Conservation (phyloP, 2,797 vertebrate genomes). For the Chiloscyllium punctatum region DNA sequence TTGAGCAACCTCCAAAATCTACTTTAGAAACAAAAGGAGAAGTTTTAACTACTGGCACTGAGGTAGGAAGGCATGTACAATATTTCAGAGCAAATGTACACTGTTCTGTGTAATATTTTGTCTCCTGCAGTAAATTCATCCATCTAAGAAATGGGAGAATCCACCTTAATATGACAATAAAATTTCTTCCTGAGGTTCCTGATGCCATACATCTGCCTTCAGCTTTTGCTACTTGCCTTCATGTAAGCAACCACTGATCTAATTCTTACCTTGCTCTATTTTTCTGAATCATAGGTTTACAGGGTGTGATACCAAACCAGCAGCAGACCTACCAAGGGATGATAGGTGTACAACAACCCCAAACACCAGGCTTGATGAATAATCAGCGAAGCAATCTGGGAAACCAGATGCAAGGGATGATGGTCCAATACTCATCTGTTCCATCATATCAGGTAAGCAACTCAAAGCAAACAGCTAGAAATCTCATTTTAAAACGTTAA, state of each 20-base stretch:
- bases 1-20: not conserved
- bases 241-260: not conserved
- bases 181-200: not conserved
- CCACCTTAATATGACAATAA: not conserved
- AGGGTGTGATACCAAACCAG: constrained; percentile 90
- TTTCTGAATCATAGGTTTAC: constrained; percentile 66
- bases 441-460: constrained; percentile 85
- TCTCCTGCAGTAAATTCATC: not conserved
- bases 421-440: constrained; percentile 95
- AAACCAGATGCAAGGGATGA: constrained; percentile 88
- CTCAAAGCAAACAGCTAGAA: not conserved
- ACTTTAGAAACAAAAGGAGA: not conserved
- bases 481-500: not conserved
- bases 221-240: not conserved
- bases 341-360: constrained; percentile 86
- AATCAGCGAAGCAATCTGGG: constrained; percentile 77
- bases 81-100: not conserved
- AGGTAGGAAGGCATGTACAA: not conserved
- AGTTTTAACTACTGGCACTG: not conserved
- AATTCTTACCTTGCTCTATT: not conserved
- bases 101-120: not conserved
- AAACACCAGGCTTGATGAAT: constrained; percentile 78
- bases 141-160: not conserved
- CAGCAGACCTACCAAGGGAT: constrained; percentile 87
- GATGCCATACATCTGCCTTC: not conserved